Evolutionary conservation across 2,888 invertebrate species (phyloP), one percentile per base, ranked within the genome.

Genomic region (Pollenia labialis): DNA sequence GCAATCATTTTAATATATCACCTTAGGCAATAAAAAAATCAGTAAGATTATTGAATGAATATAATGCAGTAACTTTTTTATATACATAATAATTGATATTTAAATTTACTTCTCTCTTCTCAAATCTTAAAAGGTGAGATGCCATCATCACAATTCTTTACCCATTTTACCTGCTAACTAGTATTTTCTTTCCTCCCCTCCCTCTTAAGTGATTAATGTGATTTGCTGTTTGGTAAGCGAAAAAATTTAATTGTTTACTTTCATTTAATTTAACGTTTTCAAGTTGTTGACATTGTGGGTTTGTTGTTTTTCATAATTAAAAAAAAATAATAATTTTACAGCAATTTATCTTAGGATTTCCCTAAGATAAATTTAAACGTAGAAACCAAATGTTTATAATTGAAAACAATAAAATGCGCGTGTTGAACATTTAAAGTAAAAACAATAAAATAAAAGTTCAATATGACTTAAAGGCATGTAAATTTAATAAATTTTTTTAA

Each of bases 311-410:
- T 52, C 54, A n/a, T 56, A 46, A 54, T 76, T 62, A 46, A 58
- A 72, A 71, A n/a, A 42, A 14, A 56, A 42, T n/a, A 64, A 77
- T 48, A 40, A 58, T 68, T 64, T 42, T 54, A 64, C 12, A 16
- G 23, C 60, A 74, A 64, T 58, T 86, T 83, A 83, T 71, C 54
- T 69, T 72, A 80, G 86, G 83, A 64, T 74, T 80, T 72, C 68
- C 74, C 48, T 60, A 48, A 84, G 40, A 48, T 66, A 71, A 71
- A 56, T 71, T 52, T 84, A 11, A 58, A 74, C 72, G 79, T 79
- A 54, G 52, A 64, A 71, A 66, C 48, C 54, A 72, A 60, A 46
- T 56, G 54, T 60, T 85, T 60, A 62, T 42, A 69, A 48, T 56
- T 56, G 14, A 77, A 56, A 80, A 48, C 46, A 79, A 74, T 79